These are phyloP conservation scores for Tenthredo notha DNA, from an alignment of 2,888 invertebrate genomes.

Conservation along the genomic window DNA sequence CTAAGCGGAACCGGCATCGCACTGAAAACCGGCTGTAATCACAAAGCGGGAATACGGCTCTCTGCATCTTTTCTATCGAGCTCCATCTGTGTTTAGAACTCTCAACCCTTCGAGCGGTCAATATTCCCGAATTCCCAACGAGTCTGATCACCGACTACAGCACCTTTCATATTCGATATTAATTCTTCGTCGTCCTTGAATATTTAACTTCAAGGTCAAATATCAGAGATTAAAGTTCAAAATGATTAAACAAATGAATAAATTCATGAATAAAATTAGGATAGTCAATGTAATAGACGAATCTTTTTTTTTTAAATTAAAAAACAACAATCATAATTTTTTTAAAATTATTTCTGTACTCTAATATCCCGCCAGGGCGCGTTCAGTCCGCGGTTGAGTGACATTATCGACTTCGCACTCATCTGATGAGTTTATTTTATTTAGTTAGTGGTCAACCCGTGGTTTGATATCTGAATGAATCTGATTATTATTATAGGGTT, in stretches of 20 bases:
- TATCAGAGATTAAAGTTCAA: not conserved
- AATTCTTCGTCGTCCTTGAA: no score
- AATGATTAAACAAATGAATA: not conserved
- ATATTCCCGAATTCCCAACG: constrained; percentile 32
- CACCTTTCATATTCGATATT: not conserved
- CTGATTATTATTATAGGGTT: not conserved
- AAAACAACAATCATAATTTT: not conserved
- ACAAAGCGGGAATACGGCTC: constrained; percentile 53
- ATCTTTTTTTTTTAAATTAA: not conserved
- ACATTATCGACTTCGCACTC: not conserved
- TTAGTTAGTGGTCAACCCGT: not conserved
- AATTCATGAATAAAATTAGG: not conserved
- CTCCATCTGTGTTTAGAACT: constrained; percentile 48
- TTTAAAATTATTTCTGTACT: not conserved
- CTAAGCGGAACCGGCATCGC: constrained; percentile 67
- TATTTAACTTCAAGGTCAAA: not conserved
- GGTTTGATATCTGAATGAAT: not conserved
- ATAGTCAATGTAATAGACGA: not conserved
- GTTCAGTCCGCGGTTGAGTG: not conserved
- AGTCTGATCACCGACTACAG: constrained; percentile 15
- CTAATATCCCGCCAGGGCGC: not conserved
- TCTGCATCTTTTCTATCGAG: constrained; percentile 21
- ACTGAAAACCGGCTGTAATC: constrained; percentile 66
- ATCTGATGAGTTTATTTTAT: not conserved
- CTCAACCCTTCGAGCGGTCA: constrained; percentile 47